These are phyloP conservation scores for Psylliodes chrysocephalus DNA, from an alignment of 2,888 invertebrate genomes.

Conservation along the genomic window DNA sequence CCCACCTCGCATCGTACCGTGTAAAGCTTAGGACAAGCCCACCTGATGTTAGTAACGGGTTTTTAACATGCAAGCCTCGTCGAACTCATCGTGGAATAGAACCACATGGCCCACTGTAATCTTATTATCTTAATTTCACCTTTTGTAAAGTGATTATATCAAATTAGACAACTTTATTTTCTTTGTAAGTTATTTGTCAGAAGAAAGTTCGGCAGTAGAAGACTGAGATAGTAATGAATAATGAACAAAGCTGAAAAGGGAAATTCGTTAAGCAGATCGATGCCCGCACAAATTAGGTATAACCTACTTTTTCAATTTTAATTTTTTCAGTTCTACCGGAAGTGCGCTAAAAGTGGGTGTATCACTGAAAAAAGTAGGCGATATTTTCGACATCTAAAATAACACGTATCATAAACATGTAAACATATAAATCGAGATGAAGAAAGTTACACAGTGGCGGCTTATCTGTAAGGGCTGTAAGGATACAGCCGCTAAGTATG, in stretches of 20 bases:
- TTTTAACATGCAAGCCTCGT: constrained; percentile 59
- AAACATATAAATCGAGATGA: no score
- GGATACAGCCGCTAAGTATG: no score
- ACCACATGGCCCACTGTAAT: constrained; percentile 56
- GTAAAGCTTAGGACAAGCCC: constrained; percentile 57
- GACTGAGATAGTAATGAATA: constrained; percentile 10
- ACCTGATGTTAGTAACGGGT: constrained; percentile 59
- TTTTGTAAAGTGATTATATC: constrained; percentile 56
- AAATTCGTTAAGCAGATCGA: not conserved
- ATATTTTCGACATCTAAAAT: not conserved
- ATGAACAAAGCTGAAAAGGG: not conserved
- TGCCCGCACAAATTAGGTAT: not conserved
- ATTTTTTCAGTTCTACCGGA: not conserved
- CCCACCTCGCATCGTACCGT: constrained; percentile 37
- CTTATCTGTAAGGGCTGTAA: no score
- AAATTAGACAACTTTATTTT: constrained; percentile 48
- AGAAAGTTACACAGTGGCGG: no score
- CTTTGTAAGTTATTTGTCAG: constrained; percentile 42
- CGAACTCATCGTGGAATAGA: constrained; percentile 51
- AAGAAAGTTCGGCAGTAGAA: constrained; percentile 18
- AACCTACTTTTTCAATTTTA: not conserved
- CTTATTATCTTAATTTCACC: constrained; percentile 61
- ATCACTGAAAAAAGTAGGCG: not conserved
- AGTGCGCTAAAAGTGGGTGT: no score
- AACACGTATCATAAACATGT: no score